These are phyloP conservation scores for Thymallus thymallus DNA, from an alignment of 2,113 vertebrate genomes.

Conservation along the genomic window DNA sequence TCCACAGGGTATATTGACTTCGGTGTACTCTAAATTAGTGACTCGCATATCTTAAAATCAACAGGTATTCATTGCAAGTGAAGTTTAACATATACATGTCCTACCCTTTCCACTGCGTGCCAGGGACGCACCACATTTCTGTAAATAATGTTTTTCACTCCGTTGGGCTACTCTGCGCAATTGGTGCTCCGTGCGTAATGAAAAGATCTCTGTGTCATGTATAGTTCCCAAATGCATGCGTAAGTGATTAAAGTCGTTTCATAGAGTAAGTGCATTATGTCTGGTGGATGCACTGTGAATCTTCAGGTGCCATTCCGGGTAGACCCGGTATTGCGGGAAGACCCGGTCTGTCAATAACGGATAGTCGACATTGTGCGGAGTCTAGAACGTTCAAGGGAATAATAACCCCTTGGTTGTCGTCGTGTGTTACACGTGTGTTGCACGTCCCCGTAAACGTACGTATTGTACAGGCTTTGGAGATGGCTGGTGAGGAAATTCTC, in stretches of 20 bases:
- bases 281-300: not conserved
- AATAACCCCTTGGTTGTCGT: conserved; percentile 46
- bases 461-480: conserved; percentile 49
- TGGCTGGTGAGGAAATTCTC: conserved; percentile 56
- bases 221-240: not conserved
- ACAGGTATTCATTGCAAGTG: not conserved
- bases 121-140: no score
- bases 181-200: no score
- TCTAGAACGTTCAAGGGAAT: conserved; percentile 57
- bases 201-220: no score
- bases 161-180: no score
- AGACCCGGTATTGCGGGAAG: conserved; percentile 27
- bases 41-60: not conserved
- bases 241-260: not conserved
- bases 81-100: not conserved
- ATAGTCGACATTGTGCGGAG: conserved; percentile 52
- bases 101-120: no score
- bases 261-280: not conserved
- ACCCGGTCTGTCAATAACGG: conserved; percentile 53
- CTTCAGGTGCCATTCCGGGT: conserved; percentile 2
- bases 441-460: conserved; percentile 54
- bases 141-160: no score
- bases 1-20: no score
- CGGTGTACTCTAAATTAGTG: no score
- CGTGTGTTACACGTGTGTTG: conserved; percentile 27